Evolutionary conservation across 2,797 vertebrate species (phyloP).

Genomic region (Taeniopygia guttata): DNA sequence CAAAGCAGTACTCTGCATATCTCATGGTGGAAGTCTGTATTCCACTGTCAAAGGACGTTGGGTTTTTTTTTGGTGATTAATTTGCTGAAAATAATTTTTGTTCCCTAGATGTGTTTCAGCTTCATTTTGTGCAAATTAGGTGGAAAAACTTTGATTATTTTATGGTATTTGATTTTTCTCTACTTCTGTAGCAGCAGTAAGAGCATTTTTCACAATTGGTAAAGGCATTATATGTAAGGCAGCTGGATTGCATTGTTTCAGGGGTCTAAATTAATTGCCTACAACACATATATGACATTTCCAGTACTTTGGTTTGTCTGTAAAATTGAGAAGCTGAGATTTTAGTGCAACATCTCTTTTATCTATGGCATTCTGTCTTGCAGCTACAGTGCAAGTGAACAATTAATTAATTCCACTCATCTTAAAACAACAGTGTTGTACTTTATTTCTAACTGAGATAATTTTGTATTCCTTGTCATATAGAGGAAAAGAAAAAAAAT

Average conservation of each 20-base stretch:
- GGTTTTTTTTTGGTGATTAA: background rate
- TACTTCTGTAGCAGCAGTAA: background rate
- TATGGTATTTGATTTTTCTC: background rate
- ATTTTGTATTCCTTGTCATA: background rate
- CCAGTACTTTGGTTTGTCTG: background rate
- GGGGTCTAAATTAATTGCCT: background rate
- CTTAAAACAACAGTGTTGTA: background rate
- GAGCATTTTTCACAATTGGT: background rate
- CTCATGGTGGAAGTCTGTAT: background rate
- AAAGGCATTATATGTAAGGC: background rate
- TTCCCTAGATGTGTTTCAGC: background rate
- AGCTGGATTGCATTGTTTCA: background rate
- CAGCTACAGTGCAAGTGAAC: background rate
- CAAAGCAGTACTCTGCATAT: background rate
- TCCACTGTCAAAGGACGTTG: background rate
- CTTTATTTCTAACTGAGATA: background rate
- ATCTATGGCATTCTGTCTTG: background rate
- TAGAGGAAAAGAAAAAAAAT: background rate
- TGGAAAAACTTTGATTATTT: background rate
- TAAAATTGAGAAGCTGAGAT: background rate
- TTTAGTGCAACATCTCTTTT: background rate
- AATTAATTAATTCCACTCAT: background rate
- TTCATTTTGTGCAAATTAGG: background rate
- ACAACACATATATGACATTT: background rate
- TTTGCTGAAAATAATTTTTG: background rate